These are phyloP conservation scores for Slavum lentiscoides DNA, from an alignment of 2,888 invertebrate genomes.

Conservation along the genomic window DNA sequence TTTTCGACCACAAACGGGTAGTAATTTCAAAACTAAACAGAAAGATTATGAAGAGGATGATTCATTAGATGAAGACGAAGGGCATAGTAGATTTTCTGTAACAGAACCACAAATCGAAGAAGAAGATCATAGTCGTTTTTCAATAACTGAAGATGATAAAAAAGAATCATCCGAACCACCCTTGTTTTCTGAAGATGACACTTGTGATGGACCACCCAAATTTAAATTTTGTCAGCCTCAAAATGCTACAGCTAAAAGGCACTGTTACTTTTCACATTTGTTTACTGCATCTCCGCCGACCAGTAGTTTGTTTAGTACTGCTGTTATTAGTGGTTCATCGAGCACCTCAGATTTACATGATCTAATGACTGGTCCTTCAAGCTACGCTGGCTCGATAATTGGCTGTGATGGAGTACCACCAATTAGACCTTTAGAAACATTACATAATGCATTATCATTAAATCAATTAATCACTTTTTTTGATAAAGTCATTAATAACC, in stretches of 20 bases:
- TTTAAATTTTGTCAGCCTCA: slow-evolving; percentile 50
- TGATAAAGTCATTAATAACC: slow-evolving; percentile 70
- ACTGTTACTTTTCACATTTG: slow-evolving; percentile 47
- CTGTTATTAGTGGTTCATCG: slow-evolving; percentile 92
- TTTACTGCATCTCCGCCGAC: slow-evolving; percentile 61
- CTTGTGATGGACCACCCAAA: slow-evolving; percentile 45
- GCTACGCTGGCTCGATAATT: slow-evolving; percentile 79
- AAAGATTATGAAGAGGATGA: slow-evolving; percentile 53
- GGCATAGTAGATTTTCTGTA: slow-evolving; percentile 48
- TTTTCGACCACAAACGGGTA: slow-evolving; percentile 75
- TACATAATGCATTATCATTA: slow-evolving; percentile 94
- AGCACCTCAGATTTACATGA: slow-evolving; percentile 88
- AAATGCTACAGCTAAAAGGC: slow-evolving; percentile 43
- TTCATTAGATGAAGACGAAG: slow-evolving; percentile 52
- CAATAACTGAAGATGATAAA: slow-evolving; percentile 52
- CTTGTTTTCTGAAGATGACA: slow-evolving; percentile 42
- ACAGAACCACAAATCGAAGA: slow-evolving; percentile 53
- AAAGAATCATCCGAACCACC: slow-evolving; percentile 42
- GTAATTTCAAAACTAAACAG: slow-evolving; percentile 49
- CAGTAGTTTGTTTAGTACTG: slow-evolving; percentile 91
- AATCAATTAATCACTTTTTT: slow-evolving; percentile 88
- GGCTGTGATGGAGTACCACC: slow-evolving; percentile 92
- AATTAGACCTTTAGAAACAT: slow-evolving; percentile 92
- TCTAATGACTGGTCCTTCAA: slow-evolving; percentile 77
- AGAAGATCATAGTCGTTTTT: slow-evolving; percentile 55